Percentiles rank a stretch among this genome's conserved stretches.
These are phyloP conservation scores for Maniola jurtina DNA, from an alignment of 1,140 invertebrate genomes.

Conservation along the genomic window DNA sequence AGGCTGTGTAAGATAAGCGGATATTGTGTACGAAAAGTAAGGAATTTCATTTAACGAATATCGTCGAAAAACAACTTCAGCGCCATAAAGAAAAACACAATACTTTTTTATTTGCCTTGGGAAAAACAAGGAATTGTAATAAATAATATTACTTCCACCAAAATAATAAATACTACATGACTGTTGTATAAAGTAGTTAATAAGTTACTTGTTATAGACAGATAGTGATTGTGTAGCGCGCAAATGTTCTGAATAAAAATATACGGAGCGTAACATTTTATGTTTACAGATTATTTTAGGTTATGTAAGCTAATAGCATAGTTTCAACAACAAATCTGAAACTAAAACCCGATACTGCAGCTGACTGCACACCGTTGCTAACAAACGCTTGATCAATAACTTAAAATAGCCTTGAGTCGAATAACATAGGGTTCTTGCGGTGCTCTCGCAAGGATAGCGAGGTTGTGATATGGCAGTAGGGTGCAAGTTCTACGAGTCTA, in stretches of 20 bases:
- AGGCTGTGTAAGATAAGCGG: not conserved
- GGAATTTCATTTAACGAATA: not conserved
- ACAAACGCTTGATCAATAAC: conserved; percentile 41
- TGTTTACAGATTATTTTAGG: conserved; percentile 5
- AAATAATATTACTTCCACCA: not conserved
- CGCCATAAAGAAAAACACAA: not conserved
- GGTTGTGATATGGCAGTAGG: conserved; percentile 37
- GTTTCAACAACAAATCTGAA: conserved; percentile 16
- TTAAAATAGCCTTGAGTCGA: conserved; percentile 32
- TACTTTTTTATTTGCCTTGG: not conserved
- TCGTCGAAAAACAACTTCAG: not conserved
- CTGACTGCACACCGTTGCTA: conserved; percentile 34
- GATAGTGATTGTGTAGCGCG: not conserved
- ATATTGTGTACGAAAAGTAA: not conserved
- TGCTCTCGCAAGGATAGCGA: conserved; percentile 34
- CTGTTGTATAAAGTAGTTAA: not conserved
- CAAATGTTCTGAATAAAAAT: not conserved
- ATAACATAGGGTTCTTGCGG: conserved; percentile 39
- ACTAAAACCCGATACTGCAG: conserved; percentile 23
- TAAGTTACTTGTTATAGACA: not conserved
- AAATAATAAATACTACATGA: not conserved
- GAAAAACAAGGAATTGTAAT: not conserved
- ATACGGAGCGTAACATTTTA: conserved; percentile 5
- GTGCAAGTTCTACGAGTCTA: conserved; percentile 13
- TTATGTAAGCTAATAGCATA: conserved; percentile 7